Evolutionary conservation across 1,140 invertebrate genomes (phyloP).

Genomic region (Bombus difficillimus): DNA sequence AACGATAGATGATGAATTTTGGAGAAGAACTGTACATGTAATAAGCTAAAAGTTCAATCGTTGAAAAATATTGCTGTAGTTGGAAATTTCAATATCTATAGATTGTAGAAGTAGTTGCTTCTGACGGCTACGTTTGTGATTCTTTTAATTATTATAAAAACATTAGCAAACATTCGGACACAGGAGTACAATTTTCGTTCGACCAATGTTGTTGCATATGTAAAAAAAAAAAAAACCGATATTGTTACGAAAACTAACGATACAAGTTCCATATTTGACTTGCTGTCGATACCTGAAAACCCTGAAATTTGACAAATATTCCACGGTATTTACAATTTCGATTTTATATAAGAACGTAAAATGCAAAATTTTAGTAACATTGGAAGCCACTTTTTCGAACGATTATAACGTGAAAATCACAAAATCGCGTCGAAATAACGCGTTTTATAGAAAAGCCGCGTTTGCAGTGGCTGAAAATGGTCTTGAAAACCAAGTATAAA

Average conservation of each 20-base stretch:
- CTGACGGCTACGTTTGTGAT: neutral
- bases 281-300: neutral
- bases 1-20: neutral
- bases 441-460: neutral
- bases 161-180: neutral
- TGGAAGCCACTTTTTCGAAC: neutral
- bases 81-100: neutral
- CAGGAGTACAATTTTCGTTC: neutral
- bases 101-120: neutral
- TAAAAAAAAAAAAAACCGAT: neutral
- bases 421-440: neutral
- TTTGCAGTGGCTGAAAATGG: too few species aligned
- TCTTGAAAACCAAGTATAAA: neutral
- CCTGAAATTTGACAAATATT: neutral
- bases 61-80: neutral
- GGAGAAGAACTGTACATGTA: neutral
- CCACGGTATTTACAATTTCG: neutral
- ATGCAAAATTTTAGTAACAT: neutral
- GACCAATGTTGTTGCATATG: neutral
- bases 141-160: neutral
- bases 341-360: neutral
- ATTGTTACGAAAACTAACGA: neutral
- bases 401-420: neutral
- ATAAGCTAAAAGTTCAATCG: too few species aligned
- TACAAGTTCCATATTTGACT: neutral